phyloP scores from a whole-genome alignment of 1,140 invertebrate species.

The Chionoecetes opilio region DNA sequence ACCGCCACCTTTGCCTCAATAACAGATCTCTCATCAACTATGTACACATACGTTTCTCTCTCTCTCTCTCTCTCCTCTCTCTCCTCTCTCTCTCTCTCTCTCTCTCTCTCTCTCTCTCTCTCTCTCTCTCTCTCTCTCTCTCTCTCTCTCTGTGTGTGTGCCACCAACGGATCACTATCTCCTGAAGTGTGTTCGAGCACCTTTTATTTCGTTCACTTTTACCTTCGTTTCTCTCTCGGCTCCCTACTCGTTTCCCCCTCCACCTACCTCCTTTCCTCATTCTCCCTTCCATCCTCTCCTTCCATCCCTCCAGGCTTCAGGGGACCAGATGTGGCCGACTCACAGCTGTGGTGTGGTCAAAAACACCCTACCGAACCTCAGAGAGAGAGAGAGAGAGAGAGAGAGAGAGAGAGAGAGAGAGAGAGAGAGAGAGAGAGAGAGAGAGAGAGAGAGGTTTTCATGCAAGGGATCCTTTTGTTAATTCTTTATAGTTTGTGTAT shows the following conservation, averaged over 20 bases:
- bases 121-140: too few species aligned
- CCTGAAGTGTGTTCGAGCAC: background rate
- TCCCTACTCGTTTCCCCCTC: background rate
- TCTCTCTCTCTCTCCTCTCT: too few species aligned
- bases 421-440: too few species aligned
- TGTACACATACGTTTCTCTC: too few species aligned
- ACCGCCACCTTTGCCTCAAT: background rate
- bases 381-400: too few species aligned
- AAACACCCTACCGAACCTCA: background rate
- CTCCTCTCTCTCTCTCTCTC: background rate
- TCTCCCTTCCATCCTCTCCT: background rate
- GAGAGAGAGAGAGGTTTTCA: too few species aligned
- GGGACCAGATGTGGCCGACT: background rate
- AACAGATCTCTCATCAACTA: background rate
- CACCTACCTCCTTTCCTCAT: background rate
- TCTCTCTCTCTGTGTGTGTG: too few species aligned
- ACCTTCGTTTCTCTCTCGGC: background rate
- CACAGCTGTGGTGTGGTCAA: constrained; percentile 12
- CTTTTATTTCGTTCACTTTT: background rate
- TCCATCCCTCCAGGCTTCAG: background rate
- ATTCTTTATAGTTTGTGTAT: too few species aligned
- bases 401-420: too few species aligned
- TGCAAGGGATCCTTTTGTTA: too few species aligned
- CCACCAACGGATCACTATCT: too few species aligned
- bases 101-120: background rate